Conservation (phyloP, 2,113 vertebrate genomes). For the Ivindomyrus marchei region DNA sequence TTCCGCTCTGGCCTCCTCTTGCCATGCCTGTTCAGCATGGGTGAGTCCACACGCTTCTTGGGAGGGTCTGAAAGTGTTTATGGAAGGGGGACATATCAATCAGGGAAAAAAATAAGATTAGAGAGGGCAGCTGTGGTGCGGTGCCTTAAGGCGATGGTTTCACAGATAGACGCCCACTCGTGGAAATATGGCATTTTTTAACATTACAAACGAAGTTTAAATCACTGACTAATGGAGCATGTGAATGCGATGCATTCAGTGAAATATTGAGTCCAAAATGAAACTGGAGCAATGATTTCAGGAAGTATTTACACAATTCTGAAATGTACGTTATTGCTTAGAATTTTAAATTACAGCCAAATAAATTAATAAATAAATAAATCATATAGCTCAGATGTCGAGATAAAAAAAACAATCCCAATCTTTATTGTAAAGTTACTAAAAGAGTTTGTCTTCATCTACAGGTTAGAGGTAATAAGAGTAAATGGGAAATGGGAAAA, state of each 20-base stretch:
- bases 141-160: neutral
- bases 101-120: conserved; percentile 1
- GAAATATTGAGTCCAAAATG: neutral
- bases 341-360: neutral
- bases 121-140: neutral
- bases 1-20: conserved; percentile 92
- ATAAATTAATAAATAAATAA: neutral
- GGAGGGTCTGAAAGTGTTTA: conserved; percentile 72
- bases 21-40: conserved; percentile 91
- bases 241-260: neutral
- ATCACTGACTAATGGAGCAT: neutral
- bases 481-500: neutral
- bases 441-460: neutral
- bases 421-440: neutral
- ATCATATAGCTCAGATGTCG: neutral
- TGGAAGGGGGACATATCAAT: conserved; percentile 12
- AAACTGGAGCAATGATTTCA: neutral
- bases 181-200: neutral
- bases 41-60: conserved; percentile 95
- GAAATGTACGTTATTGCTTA: neutral
- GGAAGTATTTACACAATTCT: neutral
- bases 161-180: no score
- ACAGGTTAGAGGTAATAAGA: neutral
- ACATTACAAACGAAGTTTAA: neutral
- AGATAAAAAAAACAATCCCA: neutral